Base-by-base conservation (phyloP, 2,113 vertebrate species). In the Embiotoca jacksoni region DNA sequence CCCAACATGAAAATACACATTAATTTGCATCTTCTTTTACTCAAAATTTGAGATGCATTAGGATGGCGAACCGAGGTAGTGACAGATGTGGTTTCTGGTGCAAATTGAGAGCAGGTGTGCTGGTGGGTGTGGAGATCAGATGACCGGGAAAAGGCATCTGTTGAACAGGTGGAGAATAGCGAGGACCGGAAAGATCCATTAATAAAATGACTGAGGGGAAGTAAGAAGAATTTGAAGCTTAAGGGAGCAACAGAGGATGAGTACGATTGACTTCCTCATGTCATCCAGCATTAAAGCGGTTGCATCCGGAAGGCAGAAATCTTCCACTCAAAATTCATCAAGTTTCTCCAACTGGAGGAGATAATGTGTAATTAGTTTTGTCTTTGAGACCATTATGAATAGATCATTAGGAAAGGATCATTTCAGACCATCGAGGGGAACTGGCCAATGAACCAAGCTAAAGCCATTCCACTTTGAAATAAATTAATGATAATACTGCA, bases 371-470 rank as follows among this genome's bases (percentile, higher is more conserved):
- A 85, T 62, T 67, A 66, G 32, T 75, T 84, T 68, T 67, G 63
- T 64, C 56, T 70, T 83, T 80, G 3, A 55, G 41, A 76, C 70
- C 65, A 77, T 84, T 87, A 85, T 59, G 62, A 75, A 35, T 13
- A 56, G 66, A 67, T 84, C 84, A 69, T 87, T 86, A 86, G 63
- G 41, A 67, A 75, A 79, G 59, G 81, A 88, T 86, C 46, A 89
- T 92, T 90, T 77, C 63, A 76, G 63, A 73, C 23, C 81, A 83
- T 84, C 69, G 41, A 65, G 36, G 62, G 54, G 67, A 82, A 84
- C 69, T 61, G 80, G 74, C 74, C 86, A 79, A 81, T 73, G 81
- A 85, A 81, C 65, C 84, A 69, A 80, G 60, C 61, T 47, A 72
- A 88, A 80, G 72, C 83, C 32, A 35, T 74, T 70, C 55, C 61